phyloP scores from a whole-genome alignment of 2,888 invertebrate genomes.

The Odiellus spinosus region DNA sequence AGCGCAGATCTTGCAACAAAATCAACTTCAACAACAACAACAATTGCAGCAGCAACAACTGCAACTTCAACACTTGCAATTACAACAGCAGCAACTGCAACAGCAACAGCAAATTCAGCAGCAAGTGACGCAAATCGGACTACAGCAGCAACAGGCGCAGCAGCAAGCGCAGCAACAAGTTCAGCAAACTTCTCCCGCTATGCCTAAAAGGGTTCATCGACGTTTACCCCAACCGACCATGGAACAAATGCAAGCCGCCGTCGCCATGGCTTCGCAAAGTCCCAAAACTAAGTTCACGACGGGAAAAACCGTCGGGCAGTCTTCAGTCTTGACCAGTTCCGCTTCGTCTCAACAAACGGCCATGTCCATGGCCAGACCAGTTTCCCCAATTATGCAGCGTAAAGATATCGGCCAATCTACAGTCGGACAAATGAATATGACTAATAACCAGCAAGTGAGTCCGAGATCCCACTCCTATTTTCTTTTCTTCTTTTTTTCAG shows the following conservation, averaged over 20 bases:
- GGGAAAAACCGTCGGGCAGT: too few relatives aligned
- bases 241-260: slow-evolving; percentile 20
- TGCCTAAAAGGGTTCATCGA: slow-evolving; percentile 15
- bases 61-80: slow-evolving; percentile 12
- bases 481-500: too few relatives aligned
- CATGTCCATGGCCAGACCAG: neutral
- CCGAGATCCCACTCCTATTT: too few relatives aligned
- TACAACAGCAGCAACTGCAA: slow-evolving; percentile 17
- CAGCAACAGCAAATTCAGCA: slow-evolving; percentile 15
- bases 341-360: too few relatives aligned
- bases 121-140: slow-evolving; percentile 5
- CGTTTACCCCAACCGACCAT: slow-evolving; percentile 21
- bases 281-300: slow-evolving; percentile 14
- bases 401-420: too few relatives aligned
- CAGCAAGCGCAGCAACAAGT: slow-evolving; percentile 24
- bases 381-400: neutral
- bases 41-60: slow-evolving; percentile 13
- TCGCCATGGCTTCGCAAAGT: slow-evolving; percentile 18
- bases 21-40: slow-evolving; percentile 14
- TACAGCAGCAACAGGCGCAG: slow-evolving; percentile 26
- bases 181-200: slow-evolving; percentile 2
- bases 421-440: too few relatives aligned
- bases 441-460: too few relatives aligned
- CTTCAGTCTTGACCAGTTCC: too few relatives aligned
- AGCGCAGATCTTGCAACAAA: slow-evolving; percentile 2